Evolutionary conservation across 2,888 invertebrate genomes (phyloP).

Genomic region (Melinopterus prodromus): DNA sequence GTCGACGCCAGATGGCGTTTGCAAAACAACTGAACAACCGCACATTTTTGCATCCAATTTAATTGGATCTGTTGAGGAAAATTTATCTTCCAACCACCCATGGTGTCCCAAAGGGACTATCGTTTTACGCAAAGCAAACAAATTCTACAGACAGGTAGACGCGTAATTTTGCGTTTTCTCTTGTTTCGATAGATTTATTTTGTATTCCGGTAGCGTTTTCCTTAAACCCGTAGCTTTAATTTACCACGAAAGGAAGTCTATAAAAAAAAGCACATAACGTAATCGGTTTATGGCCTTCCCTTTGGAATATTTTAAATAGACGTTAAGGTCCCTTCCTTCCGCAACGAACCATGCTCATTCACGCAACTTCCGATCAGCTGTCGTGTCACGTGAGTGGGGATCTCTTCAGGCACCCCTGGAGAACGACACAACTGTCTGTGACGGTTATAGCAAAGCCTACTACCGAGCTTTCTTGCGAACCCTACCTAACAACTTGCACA

Average conservation of each 20-base stretch:
- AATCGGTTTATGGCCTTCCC: neutral
- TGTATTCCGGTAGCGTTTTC: neutral
- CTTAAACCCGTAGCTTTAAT: neutral
- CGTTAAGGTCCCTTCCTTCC: neutral
- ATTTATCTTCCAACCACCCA: too few relatives aligned
- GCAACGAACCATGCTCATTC: neutral
- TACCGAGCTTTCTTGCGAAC: too few relatives aligned
- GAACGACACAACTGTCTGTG: neutral
- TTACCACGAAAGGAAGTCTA: neutral
- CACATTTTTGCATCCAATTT: too few relatives aligned
- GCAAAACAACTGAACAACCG: neutral
- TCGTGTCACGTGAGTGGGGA: neutral
- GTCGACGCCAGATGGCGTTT: neutral
- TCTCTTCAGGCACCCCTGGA: neutral
- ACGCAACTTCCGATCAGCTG: neutral
- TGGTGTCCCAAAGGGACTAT: too few relatives aligned
- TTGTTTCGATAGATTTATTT: neutral
- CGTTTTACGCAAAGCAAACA: too few relatives aligned
- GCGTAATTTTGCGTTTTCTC: neutral
- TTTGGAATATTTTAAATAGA: constrained; percentile 4
- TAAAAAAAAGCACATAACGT: neutral
- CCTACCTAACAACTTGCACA: too few relatives aligned
- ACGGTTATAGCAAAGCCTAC: neutral
- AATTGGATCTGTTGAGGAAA: too few relatives aligned
- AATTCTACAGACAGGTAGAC: neutral